Percentiles rank a stretch among this genome's conserved stretches.
Evolutionary conservation across 2,113 vertebrate genomes (phyloP).

Genomic region (Laticauda laticaudata): DNA sequence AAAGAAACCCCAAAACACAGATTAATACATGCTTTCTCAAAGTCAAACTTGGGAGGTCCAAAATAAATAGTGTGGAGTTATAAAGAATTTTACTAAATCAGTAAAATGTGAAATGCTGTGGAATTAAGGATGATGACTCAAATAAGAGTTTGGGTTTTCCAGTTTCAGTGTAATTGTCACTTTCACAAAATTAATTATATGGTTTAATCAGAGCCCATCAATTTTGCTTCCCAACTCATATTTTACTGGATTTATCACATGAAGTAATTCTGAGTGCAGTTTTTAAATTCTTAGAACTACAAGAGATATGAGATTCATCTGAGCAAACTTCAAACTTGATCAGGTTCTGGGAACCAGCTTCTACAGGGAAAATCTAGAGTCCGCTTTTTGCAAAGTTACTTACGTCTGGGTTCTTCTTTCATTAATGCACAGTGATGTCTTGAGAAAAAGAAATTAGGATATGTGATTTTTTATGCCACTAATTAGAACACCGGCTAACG

Average conservation of each 20-base stretch:
- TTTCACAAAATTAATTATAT: conserved; percentile 13
- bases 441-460: background rate
- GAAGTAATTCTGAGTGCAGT: background rate
- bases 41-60: conserved; percentile 25
- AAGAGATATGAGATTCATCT: background rate
- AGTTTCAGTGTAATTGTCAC: conserved; percentile 7
- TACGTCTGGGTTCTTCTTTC: background rate
- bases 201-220: conserved; percentile 1
- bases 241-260: conserved; percentile 1
- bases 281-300: background rate
- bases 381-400: background rate
- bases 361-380: background rate
- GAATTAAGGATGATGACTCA: conserved; percentile 44
- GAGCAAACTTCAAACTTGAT: background rate
- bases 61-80: background rate
- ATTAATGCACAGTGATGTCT: background rate
- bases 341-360: background rate
- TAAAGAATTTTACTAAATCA: conserved; percentile 7
- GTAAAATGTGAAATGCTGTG: conserved; percentile 33
- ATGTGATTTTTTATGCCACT: background rate
- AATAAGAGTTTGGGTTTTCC: conserved; percentile 20
- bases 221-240: conserved; percentile 11
- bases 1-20: conserved; percentile 23
- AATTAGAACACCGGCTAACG: background rate
- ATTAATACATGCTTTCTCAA: conserved; percentile 37